Evolutionary conservation across 2,888 invertebrate genomes (phyloP), one percentile per base, ranked within the genome.

Genomic region (Hartigia nigra): DNA sequence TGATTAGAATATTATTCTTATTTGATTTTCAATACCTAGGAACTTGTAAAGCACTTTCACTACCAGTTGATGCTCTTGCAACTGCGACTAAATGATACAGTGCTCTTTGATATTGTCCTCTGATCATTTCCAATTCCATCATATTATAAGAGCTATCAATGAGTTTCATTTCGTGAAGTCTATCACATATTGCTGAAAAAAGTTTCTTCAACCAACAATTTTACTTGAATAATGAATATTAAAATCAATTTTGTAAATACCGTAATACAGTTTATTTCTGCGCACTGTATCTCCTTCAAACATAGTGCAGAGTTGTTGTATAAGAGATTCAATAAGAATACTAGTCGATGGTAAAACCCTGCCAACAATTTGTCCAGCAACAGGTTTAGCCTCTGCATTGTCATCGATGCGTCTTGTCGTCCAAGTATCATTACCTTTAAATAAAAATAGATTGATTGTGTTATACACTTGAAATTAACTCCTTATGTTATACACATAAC

Each of bases 71-170:
- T 32, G 86, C 93, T 83, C 92, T 93, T 0, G 95, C 94, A 23
- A 94, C 93, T 14, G 93, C 92, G 0, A 96, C 93, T 11, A 96
- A 90, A 82, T 94, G 94, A 87, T 94, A 94, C 3, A 96, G 90
- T 0, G 95, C 95, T 84, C 93, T 91, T 89, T 95, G 95, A 87
- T 95, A 96, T 87, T 95, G 94, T 83, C 93, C 93, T 79, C 96
- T 92, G 92, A 96, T 94, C 0, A 93, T 93, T 88, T 96, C 95
- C 87, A 95, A 95, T 88, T 96, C 95, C 70, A 93, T 93, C 93
- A 94, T 94, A 9, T 93, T 92, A 84, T 95, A 96, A 1, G 95
- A 95, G 86, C 94, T 93, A 85, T 96, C 95, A 77, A 96, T 95
- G 23, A 96, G 91, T 78, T 95, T 94, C 94, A 95, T 94, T 83